Evolutionary conservation across 2,888 invertebrate genomes (phyloP), one percentile per base, ranked within the genome.

Genomic region (Epinotia ramella): DNA sequence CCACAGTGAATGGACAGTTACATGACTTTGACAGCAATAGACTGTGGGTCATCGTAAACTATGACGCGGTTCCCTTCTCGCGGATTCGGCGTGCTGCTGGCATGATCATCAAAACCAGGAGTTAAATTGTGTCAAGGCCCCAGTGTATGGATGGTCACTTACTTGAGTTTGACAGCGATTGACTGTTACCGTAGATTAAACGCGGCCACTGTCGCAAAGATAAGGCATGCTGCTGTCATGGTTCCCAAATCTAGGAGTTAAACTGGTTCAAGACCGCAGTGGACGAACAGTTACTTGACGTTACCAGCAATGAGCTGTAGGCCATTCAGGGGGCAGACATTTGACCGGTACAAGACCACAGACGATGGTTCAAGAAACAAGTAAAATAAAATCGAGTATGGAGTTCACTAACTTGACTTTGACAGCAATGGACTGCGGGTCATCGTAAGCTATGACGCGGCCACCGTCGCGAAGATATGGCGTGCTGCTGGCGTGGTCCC

Each of bases 381-480:
- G 24, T 28, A 28, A 28, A 28, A 28, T 3, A 3, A 20, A 20
- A 28, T 28, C 24, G 24, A 28, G 3, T 28, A 28, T 28, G 24
- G 2, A n/a, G 40, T 3, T 13, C 56, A 86, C 91, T 89, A 78
- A 94, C 94, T 92, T 94, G 79, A 98, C 96, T 95, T 98, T 98
- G 59, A 95, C 95, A 28, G 95, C 95, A 64, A 98, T 96, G 16
- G 98, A 97, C 28, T 95, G 94, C 0, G 96, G 95, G 83, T 97
- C 96, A 81, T 98, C 98, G 82, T 97, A 98, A 0, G 96, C 92
- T 16, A 98, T 96, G 71, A 98, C 96, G 77, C 95, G 87, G 3
- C 96, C 95, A 0, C 95, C 96, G 33, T 95, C 95, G 0, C 95
- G 88, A 3, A 96, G 95, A 73, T 97, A 97, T 0, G 95, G 94